Evolutionary conservation across 2,113 vertebrate species (phyloP).

Genomic region (Tyrannus savana): DNA sequence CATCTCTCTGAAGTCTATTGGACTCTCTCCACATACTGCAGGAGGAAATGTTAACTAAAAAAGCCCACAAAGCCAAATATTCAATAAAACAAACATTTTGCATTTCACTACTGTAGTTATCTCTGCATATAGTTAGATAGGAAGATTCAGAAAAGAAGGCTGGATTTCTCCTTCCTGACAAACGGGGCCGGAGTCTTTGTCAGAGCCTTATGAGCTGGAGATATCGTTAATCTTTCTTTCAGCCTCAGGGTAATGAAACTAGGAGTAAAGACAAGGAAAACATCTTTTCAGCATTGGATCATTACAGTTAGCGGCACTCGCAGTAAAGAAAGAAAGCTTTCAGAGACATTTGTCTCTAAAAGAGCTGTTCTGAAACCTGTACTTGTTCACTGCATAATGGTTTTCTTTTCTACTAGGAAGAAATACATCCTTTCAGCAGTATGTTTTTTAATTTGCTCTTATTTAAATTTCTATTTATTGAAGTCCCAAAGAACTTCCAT

Average conservation of each 20-base stretch:
- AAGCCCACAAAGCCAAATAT: background rate
- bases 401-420: background rate
- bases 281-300: background rate
- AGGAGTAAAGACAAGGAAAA: background rate
- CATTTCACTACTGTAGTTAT: background rate
- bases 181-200: background rate
- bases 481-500: background rate
- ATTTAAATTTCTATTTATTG: background rate
- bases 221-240: background rate
- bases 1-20: slow-evolving; percentile 18
- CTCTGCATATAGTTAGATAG: background rate
- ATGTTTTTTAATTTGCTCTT: background rate
- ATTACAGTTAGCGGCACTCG: background rate
- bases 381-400: background rate
- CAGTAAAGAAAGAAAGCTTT: background rate
- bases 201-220: background rate
- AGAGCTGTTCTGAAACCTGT: background rate
- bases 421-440: background rate
- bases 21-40: slow-evolving; percentile 42
- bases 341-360: background rate
- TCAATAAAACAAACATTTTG: background rate
- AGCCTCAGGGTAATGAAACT: background rate
- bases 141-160: background rate
- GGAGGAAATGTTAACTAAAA: slow-evolving; percentile 16
- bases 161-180: background rate